phyloP scores from a whole-genome alignment of 2,888 invertebrate genomes.

The Flexamia atlantica region DNA sequence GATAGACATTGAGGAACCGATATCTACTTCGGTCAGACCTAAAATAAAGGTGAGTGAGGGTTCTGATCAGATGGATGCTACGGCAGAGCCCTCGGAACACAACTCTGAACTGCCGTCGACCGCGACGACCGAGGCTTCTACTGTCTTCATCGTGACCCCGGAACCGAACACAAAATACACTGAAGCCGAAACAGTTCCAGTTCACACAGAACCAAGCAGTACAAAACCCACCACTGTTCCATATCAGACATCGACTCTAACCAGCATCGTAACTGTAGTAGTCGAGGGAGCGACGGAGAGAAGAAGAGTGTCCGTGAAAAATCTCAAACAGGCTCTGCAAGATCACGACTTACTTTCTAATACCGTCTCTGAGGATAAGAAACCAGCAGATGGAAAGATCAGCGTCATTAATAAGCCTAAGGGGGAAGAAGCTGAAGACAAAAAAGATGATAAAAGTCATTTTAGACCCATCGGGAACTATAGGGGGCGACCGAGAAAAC shows the following conservation, averaged over 20 bases:
- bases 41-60: conserved; percentile 69
- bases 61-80: conserved; percentile 1
- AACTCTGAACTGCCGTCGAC: conserved; percentile 67
- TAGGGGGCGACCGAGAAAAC: conserved; percentile 54
- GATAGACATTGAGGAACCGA: conserved; percentile 63
- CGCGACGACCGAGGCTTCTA: conserved; percentile 36
- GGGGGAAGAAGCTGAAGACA: neutral
- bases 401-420: conserved; percentile 13
- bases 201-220: conserved; percentile 56
- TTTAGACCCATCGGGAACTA: conserved; percentile 57
- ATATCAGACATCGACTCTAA: conserved; percentile 72
- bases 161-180: conserved; percentile 52
- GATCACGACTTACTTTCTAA: conserved; percentile 55
- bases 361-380: conserved; percentile 19
- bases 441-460: conserved; percentile 24
- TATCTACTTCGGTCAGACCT: conserved; percentile 66
- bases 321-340: conserved; percentile 70
- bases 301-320: conserved; percentile 74
- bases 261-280: conserved; percentile 75
- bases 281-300: conserved; percentile 76
- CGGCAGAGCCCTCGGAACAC: conserved; percentile 58
- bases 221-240: conserved; percentile 62
- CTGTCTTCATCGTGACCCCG: conserved; percentile 30
- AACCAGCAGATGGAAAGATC: conserved; percentile 32
- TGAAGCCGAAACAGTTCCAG: conserved; percentile 17